These are phyloP conservation scores for Thunnus thynnus DNA, from an alignment of 2,113 vertebrate species.

Conservation along the genomic window DNA sequence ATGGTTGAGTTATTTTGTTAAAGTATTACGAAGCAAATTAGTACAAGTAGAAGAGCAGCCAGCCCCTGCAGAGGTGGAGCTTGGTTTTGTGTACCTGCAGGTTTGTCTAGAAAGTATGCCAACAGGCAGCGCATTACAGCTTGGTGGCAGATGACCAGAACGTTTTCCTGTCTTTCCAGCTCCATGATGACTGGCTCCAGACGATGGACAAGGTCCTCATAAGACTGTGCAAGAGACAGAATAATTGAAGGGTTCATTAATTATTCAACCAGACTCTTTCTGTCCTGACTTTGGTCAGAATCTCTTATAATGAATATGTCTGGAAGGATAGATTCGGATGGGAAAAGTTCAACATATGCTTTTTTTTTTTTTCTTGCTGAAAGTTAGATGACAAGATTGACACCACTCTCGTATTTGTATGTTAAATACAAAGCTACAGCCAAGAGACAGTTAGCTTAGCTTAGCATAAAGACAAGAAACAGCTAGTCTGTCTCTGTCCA, in stretches of 20 bases:
- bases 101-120: slow-evolving; percentile 96
- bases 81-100: slow-evolving; percentile 84
- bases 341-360: neutral
- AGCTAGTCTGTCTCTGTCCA: too few relatives aligned
- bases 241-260: neutral
- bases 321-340: neutral
- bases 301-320: neutral
- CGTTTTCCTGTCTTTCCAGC: slow-evolving; percentile 96
- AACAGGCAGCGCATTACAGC: slow-evolving; percentile 96
- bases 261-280: neutral
- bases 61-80: too few relatives aligned
- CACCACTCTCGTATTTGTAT: too few relatives aligned
- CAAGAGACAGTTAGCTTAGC: too few relatives aligned
- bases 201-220: slow-evolving; percentile 95
- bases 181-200: slow-evolving; percentile 98
- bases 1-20: neutral
- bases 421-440: too few relatives aligned
- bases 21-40: neutral
- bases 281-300: neutral
- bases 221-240: slow-evolving; percentile 85
- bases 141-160: slow-evolving; percentile 96
- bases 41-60: neutral
- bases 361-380: neutral
- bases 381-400: too few relatives aligned
- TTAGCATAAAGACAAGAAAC: too few relatives aligned